Conservation (phyloP, 2,797 vertebrate species). For the Phyllotis vaccarum region DNA sequence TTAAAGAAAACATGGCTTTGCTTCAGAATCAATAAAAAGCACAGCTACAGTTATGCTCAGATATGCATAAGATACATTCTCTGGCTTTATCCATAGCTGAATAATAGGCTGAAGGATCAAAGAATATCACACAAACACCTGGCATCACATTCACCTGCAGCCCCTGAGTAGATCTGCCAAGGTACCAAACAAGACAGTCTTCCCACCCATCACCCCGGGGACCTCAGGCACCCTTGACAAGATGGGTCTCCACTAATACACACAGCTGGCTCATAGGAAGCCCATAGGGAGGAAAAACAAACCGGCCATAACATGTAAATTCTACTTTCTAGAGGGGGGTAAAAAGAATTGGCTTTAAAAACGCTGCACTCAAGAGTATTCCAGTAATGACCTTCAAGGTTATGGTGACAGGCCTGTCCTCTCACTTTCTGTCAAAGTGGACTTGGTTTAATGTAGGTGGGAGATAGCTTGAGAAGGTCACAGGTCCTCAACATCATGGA, state of each 20-base stretch:
- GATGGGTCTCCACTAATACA: conserved; percentile 66
- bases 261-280: conserved; percentile 56
- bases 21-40: neutral
- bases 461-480: neutral
- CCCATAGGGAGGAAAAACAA: neutral
- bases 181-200: neutral
- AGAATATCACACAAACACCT: neutral
- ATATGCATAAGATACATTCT: neutral
- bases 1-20: neutral
- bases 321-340: conserved; percentile 58
- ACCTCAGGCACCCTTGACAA: neutral
- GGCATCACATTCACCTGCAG: neutral
- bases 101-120: neutral
- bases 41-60: neutral
- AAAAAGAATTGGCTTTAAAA: conserved; percentile 62
- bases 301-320: neutral
- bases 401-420: conserved; percentile 14
- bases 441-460: neutral
- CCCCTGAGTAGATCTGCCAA: neutral
- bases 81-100: neutral
- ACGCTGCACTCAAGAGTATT: conserved; percentile 64
- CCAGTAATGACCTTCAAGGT: conserved; percentile 22
- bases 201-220: neutral
- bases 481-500: neutral
- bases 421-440: neutral